Evolutionary conservation across 1,140 invertebrate genomes (phyloP).

Genomic region (Pachypsylla venusta): DNA sequence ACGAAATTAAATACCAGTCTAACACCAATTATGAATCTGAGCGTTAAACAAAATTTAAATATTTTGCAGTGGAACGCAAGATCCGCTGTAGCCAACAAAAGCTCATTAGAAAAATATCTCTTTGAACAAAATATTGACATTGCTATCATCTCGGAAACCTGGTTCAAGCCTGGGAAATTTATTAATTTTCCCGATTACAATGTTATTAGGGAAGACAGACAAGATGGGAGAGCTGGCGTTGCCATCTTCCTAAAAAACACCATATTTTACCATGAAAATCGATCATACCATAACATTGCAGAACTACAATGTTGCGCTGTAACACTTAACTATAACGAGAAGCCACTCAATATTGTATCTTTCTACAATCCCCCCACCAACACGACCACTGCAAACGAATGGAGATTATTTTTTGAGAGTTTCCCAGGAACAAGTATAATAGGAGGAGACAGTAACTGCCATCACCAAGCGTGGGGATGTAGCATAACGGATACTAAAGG

Average conservation of each 20-base stretch:
- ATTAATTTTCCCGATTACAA: neutral
- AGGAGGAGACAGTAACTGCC: neutral
- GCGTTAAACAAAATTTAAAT: neutral
- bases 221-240: constrained; percentile 8
- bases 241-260: neutral
- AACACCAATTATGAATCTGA: neutral
- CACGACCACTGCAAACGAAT: neutral
- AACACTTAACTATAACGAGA: neutral
- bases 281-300: neutral
- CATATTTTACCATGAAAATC: neutral
- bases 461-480: neutral
- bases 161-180: constrained; percentile 10
- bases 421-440: neutral
- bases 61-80: constrained; percentile 12
- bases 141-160: constrained; percentile 1
- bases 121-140: neutral
- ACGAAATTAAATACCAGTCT: neutral
- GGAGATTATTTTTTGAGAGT: neutral
- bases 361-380: neutral
- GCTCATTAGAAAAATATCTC: neutral
- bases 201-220: constrained; percentile 3
- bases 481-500: neutral
- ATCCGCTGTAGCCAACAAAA: neutral
- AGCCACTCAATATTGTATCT: neutral
- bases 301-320: neutral